Evolutionary conservation across 2,797 vertebrate species (phyloP).

Genomic region (Macroramphosus scolopax): DNA sequence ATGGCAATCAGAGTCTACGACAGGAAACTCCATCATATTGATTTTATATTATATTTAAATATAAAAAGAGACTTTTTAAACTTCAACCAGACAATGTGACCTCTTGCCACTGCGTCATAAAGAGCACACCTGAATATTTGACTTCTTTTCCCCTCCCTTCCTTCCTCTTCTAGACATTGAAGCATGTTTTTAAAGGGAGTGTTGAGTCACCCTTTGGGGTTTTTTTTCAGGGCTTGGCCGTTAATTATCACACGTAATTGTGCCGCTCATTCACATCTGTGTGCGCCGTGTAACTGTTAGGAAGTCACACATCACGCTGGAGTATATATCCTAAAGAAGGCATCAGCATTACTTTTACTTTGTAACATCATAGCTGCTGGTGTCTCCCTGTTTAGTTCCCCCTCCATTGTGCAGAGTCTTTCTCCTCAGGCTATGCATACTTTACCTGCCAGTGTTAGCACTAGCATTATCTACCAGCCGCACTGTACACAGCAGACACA

Average conservation of each 20-base stretch:
- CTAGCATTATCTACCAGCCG: slow-evolving; percentile 40
- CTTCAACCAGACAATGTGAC: not conserved
- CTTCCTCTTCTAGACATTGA: slow-evolving; percentile 18
- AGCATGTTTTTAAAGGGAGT: too few species aligned
- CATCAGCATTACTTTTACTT: too few species aligned
- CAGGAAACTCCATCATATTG: too few species aligned
- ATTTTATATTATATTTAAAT: too few species aligned
- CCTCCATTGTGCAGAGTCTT: slow-evolving; percentile 25
- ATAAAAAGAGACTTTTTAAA: too few species aligned
- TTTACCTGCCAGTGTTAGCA: slow-evolving; percentile 47
- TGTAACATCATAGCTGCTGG: too few species aligned
- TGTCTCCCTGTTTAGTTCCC: too few species aligned
- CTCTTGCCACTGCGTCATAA: slow-evolving; percentile 18
- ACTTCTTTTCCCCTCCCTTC: slow-evolving; percentile 10
- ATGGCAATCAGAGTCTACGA: too few species aligned
- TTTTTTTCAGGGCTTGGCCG: slow-evolving; percentile 18
- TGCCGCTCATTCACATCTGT: slow-evolving; percentile 1
- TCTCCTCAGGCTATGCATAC: slow-evolving; percentile 41
- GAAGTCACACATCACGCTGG: too few species aligned
- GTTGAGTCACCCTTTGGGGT: slow-evolving; percentile 44
- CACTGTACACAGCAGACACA: slow-evolving; percentile 49
- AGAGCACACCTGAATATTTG: slow-evolving; percentile 37
- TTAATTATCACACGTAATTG: slow-evolving; percentile 21
- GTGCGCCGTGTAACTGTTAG: too few species aligned
- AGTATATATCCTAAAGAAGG: not conserved